Evolutionary conservation across 1,140 invertebrate species (phyloP), one percentile per base, ranked within the genome.

Genomic region (Drosophila tsacasi): DNA sequence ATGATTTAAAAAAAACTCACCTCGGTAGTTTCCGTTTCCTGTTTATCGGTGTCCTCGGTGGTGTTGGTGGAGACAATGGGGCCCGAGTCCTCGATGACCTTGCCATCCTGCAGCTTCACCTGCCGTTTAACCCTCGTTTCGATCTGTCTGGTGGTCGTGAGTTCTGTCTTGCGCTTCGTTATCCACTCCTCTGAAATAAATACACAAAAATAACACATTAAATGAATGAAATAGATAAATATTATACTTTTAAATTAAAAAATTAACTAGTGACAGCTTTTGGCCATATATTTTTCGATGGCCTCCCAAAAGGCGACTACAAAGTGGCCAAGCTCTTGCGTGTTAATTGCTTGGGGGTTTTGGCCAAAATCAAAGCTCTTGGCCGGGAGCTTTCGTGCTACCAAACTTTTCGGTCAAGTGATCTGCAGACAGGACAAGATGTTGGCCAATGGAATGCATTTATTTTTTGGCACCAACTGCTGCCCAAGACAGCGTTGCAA

Each of bases 111-210:
- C 50, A 98, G 93, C 47, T 98, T 95, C 25, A 98, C 95, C 92
- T 98, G 97, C n/a, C 97, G 94, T 91, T 98, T 97, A 2, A 98
- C 97, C 67, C 97, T 94, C 10, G 97, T 98, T 86, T 97, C 97
- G 71, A 98, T 98, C 93, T 98, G 97, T 67, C 97, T 95, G 46
- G 96, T 97, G 52, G 97, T 98, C 52, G 96, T 97, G 90, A 97
- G 95, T 93, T 98, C 97, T 73, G 96, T 96, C 92, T 96, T 97
- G 93, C 97, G 97, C 87, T 96, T 96, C 64, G 96, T 97, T 83
- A 97, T 96, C 96, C 97, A 97, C 96, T 98, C 97, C 94, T 98
- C 97, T 98, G 95, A 42, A 94, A 95, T 0, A 17, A 8, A 35
- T 23, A 35, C 13, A 6, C 0, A 50, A 13, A 13, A 23, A 25